Evolutionary conservation across 30 jellyfish, hydroid and myxozoan species (phyloP), one percentile per base, ranked within the genome.

Genomic region (Mastigias papua): DNA sequence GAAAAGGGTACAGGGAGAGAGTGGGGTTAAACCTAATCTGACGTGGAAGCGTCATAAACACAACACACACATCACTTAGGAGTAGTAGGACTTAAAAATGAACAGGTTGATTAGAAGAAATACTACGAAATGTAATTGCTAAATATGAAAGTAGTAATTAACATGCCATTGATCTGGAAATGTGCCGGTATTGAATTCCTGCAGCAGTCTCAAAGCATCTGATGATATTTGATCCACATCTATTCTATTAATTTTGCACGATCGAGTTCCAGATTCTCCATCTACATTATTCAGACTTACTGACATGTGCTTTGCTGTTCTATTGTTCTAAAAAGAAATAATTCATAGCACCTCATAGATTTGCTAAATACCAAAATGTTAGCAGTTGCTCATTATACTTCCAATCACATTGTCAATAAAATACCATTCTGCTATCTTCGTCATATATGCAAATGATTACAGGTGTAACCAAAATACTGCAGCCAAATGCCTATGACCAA

Each of bases 261-360:
- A 82, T 51, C 98, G 75, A 3, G 98, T 85, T 7, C 65, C 83
- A 51, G 86, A 69, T 0, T 69, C 66, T 28, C 75, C 60, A 19
- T 46, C 64, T 2, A 65, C 81, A 35, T 57, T 88, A 32, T 71
- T 27, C 65, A 92, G 61, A 29, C 80, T 81, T 32, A 87, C 98
- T 22, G 93, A 61, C 79, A 95, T 54, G 34, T 77, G 88, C 21
- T 95, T 79, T 20, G 99, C 93, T 1, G 62, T 48, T 67, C 99
- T 90, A 73, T 95, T 81, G 82, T 95, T 95, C 99, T 95, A 34
- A 74, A n/a, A 82, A 78, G 30, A 17, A 31, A 16, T 15, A 42
- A 42, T 8, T 8, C 54, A 42, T 4, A 42, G 54, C 13, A 42
- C 7, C 7, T 42, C 54, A 15, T 4, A 42, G 54, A 15, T 42